Evolutionary conservation across 2,113 vertebrate genomes (phyloP).

Genomic region (Fulica atra): DNA sequence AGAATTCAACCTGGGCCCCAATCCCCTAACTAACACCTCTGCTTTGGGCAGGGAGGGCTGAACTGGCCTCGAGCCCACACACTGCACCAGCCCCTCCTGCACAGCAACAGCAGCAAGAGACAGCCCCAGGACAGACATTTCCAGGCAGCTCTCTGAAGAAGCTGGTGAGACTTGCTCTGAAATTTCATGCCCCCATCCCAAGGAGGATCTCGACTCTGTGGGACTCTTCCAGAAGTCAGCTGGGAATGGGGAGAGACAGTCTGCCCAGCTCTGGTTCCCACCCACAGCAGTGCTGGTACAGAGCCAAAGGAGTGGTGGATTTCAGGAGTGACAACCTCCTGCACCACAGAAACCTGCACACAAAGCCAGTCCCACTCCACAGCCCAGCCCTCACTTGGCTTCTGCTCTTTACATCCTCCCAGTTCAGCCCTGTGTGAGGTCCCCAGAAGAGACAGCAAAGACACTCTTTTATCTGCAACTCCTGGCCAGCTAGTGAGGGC

Average conservation of each 20-base stretch:
- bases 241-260: neutral
- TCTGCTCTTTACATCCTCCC: neutral
- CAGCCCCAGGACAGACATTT: neutral
- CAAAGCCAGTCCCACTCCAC: neutral
- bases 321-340: neutral
- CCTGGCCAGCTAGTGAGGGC: neutral
- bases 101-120: neutral
- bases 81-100: neutral
- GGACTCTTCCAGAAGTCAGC: neutral
- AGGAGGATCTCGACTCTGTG: neutral
- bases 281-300: neutral
- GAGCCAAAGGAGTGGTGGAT: neutral
- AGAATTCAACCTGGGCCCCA: neutral
- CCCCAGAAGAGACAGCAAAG: neutral
- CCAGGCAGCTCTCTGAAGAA: neutral
- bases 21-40: neutral
- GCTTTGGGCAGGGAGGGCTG: neutral
- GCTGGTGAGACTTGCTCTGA: neutral
- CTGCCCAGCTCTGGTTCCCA: neutral
- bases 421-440: neutral
- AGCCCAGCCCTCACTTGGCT: neutral
- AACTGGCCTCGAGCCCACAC: neutral
- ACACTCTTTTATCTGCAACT: neutral
- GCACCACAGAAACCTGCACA: neutral
- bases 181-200: neutral